Percentiles rank a stretch among this genome's conserved stretches.
phyloP scores from a whole-genome alignment of 2,888 invertebrate genomes.

The Agrotis segetum region DNA sequence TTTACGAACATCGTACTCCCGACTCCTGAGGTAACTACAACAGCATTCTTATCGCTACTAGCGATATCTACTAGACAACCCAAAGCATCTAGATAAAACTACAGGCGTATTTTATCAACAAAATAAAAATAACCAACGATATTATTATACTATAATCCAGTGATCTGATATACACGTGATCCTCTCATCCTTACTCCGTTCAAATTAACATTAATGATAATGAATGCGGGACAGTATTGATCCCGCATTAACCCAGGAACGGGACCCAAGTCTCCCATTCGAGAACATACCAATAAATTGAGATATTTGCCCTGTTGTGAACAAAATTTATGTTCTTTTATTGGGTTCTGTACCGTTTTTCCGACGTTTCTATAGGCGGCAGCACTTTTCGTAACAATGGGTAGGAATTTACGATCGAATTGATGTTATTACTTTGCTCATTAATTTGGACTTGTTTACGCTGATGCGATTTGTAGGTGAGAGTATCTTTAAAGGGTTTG shows the following conservation, averaged over 20 bases:
- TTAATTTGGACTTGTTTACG: slow-evolving; percentile 52
- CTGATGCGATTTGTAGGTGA: slow-evolving; percentile 16
- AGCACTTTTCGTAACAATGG: slow-evolving; percentile 57
- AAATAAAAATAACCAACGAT: neutral
- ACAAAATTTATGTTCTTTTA: slow-evolving; percentile 62
- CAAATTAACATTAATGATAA: slow-evolving; percentile 80
- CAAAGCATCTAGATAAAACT: neutral
- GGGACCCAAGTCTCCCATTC: slow-evolving; percentile 54
- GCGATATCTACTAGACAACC: neutral
- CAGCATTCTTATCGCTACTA: neutral
- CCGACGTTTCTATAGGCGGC: slow-evolving; percentile 42
- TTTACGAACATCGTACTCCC: neutral
- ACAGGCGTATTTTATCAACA: neutral
- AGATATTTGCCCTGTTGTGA: slow-evolving; percentile 59
- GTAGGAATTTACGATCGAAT: slow-evolving; percentile 50
- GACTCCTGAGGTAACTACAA: too few relatives aligned
- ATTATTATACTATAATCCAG: slow-evolving; percentile 18
- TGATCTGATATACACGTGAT: neutral
- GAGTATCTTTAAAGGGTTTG: slow-evolving; percentile 3
- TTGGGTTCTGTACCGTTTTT: slow-evolving; percentile 50
- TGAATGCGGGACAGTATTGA: slow-evolving; percentile 76
- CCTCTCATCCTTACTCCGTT: slow-evolving; percentile 42
- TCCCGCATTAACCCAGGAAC: slow-evolving; percentile 67
- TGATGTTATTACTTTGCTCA: slow-evolving; percentile 50
- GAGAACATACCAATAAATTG: slow-evolving; percentile 63